phyloP scores from a whole-genome alignment of 2,888 invertebrate species.

The Cerastis leucographa region DNA sequence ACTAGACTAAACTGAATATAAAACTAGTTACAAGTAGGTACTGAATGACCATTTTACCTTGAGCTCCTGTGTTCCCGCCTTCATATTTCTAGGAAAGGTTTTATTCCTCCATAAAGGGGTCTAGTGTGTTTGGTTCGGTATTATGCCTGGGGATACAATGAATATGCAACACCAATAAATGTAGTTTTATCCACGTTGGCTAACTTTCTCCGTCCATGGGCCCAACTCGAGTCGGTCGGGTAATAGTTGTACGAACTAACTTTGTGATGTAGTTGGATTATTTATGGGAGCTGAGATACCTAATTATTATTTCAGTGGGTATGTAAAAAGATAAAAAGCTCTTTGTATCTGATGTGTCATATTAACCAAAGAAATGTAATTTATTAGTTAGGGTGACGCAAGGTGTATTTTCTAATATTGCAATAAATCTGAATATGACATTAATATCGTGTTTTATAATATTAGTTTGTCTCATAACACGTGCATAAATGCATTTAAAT shows the following conservation, averaged over 20 bases:
- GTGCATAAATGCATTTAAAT: slow-evolving; percentile 7
- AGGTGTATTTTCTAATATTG: slow-evolving; percentile 20
- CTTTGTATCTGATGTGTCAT: not conserved
- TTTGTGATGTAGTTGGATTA: slow-evolving; percentile 71
- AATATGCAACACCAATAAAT: slow-evolving; percentile 89
- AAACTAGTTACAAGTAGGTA: slow-evolving; percentile 81
- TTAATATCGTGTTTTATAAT: slow-evolving; percentile 20
- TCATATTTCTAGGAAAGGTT: slow-evolving; percentile 18
- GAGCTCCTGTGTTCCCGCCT: slow-evolving; percentile 64
- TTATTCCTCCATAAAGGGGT: slow-evolving; percentile 59
- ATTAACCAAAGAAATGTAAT: slow-evolving; percentile 1
- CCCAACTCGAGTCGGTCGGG: slow-evolving; percentile 68
- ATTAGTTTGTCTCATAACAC: not conserved
- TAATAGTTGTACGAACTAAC: slow-evolving; percentile 71
- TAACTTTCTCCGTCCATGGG: slow-evolving; percentile 84
- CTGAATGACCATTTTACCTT: slow-evolving; percentile 65
- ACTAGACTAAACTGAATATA: slow-evolving; percentile 81
- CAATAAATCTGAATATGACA: slow-evolving; percentile 22
- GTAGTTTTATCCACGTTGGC: slow-evolving; percentile 84
- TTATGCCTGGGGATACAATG: slow-evolving; percentile 83
- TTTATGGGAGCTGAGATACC: slow-evolving; percentile 57
- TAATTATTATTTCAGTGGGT: not conserved
- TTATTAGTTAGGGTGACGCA: not conserved
- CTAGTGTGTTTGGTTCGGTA: slow-evolving; percentile 70
- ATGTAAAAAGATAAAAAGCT: not conserved